Conservation (phyloP, 2,113 vertebrate genomes). For the Fregetta grallaria region DNA sequence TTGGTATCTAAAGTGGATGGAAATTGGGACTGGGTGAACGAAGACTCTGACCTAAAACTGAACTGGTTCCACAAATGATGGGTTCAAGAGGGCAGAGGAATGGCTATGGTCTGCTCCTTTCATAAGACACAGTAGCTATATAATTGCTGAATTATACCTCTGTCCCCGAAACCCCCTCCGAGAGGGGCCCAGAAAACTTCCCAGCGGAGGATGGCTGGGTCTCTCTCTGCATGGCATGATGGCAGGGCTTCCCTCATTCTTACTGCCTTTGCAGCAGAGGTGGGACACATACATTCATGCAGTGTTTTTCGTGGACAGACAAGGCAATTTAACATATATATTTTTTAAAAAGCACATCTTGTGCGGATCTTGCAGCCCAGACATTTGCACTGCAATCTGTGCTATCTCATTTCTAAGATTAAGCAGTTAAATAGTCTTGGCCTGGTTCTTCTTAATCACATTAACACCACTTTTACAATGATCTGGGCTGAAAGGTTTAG, state of each 20-base stretch:
- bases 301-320: neutral
- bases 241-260: neutral
- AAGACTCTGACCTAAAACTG: neutral
- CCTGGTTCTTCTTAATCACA: conserved; percentile 29
- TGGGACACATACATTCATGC: neutral
- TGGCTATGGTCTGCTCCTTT: neutral
- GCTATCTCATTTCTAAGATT: conserved; percentile 15
- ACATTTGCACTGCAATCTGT: neutral
- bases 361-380: neutral
- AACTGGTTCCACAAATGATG: neutral
- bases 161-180: neutral
- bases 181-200: neutral
- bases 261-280: neutral
- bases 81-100: neutral
- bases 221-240: neutral
- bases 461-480: conserved; percentile 42
- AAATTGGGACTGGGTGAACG: neutral
- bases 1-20: neutral
- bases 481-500: conserved; percentile 2
- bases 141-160: neutral
- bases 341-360: neutral
- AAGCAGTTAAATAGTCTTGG: conserved; percentile 38
- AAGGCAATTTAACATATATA: neutral
- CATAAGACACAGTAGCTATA: neutral
- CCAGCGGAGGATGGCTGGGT: neutral